Evolutionary conservation across 2,888 invertebrate species (phyloP).

Genomic region (Clitarchus hookeri): DNA sequence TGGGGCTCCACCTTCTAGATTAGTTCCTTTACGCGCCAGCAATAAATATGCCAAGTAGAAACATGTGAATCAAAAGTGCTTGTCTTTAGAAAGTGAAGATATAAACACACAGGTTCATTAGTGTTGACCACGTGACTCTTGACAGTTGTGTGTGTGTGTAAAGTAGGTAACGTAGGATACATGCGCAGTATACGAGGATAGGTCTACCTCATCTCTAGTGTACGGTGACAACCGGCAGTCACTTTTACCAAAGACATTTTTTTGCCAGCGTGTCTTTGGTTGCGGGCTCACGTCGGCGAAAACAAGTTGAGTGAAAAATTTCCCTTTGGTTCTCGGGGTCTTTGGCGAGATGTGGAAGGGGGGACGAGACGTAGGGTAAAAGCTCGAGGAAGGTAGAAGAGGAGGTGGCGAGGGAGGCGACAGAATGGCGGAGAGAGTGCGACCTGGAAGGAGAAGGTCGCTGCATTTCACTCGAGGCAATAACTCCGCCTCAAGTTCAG

Average conservation of each 20-base stretch:
- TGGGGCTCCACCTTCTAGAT: constrained; percentile 2
- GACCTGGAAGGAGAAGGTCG: neutral
- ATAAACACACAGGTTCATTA: too few relatives aligned
- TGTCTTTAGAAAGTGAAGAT: too few relatives aligned
- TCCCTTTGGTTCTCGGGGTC: neutral
- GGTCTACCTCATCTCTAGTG: too few relatives aligned
- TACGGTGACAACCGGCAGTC: too few relatives aligned
- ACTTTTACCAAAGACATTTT: too few relatives aligned
- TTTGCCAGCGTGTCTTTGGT: neutral
- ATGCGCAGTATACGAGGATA: too few relatives aligned
- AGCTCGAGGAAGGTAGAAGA: neutral
- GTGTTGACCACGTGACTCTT: too few relatives aligned
- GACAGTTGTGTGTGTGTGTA: too few relatives aligned
- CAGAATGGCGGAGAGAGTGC: neutral
- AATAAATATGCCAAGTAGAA: neutral
- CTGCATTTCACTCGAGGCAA: constrained; percentile 7
- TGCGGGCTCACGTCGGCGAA: neutral
- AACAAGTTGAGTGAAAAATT: constrained; percentile 8
- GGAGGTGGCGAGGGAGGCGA: neutral
- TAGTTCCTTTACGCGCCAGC: neutral
- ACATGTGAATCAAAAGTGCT: neutral
- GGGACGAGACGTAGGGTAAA: neutral
- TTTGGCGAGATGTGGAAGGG: neutral
- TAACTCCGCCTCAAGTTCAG: neutral
- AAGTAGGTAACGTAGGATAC: too few relatives aligned